Conservation (phyloP, 1,140 invertebrate genomes). For the Drosophila setifemur region DNA sequence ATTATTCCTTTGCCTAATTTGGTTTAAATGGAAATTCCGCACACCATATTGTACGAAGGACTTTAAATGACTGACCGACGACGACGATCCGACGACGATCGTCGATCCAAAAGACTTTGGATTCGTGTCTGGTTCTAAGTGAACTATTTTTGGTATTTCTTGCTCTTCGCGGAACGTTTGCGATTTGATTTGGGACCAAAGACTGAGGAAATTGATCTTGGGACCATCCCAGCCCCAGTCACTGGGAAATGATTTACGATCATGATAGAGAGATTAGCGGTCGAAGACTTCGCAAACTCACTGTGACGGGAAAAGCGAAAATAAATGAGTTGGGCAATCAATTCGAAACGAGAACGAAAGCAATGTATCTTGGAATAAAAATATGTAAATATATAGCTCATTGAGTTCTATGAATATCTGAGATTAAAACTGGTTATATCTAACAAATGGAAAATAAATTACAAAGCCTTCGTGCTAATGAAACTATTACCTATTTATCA, state of each 20-base stretch:
- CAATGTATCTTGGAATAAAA: background rate
- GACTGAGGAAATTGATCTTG: conserved; percentile 19
- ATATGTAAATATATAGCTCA: too few relatives aligned
- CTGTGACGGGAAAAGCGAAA: conserved; percentile 1
- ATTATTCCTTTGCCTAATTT: conserved; percentile 78
- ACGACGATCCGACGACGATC: conserved; percentile 25
- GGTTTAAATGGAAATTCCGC: conserved; percentile 78
- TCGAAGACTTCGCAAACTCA: conserved; percentile 7
- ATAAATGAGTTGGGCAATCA: conserved; percentile 24
- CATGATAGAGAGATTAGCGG: conserved; percentile 53
- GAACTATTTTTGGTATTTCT: conserved; percentile 72
- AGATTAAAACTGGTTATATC: too few relatives aligned
- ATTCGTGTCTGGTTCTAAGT: conserved; percentile 41
- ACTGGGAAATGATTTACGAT: conserved; percentile 44
- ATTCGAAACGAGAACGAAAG: background rate
- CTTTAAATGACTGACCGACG: conserved; percentile 68
- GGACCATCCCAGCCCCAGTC: background rate
- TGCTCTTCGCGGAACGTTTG: conserved; percentile 29
- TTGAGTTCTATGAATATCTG: too few relatives aligned
- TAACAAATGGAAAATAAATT: too few relatives aligned
- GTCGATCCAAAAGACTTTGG: conserved; percentile 30
- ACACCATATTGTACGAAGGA: conserved; percentile 77
- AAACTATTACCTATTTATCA: background rate
- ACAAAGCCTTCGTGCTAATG: conserved; percentile 23
- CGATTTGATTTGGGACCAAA: conserved; percentile 32